These are phyloP conservation scores for Desmodus rotundus DNA, from an alignment of 2,113 vertebrate species.

Conservation along the genomic window DNA sequence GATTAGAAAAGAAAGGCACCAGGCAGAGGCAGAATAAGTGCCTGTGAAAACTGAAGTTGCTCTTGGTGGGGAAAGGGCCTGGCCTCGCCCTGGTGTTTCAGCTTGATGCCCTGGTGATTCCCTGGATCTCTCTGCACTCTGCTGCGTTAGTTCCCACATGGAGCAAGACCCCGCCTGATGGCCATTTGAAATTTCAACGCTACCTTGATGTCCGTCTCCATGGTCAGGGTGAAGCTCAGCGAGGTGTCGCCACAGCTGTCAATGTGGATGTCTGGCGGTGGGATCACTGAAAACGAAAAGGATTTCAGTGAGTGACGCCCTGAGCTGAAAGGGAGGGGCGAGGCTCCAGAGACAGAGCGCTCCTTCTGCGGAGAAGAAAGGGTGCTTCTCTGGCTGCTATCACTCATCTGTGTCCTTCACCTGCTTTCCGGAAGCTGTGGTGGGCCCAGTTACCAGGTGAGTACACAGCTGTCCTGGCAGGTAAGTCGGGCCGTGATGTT, in stretches of 20 bases:
- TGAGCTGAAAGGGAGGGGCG: not conserved
- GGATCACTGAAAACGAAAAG: constrained; percentile 83
- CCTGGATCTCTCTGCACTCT: not conserved
- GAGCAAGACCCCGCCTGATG: not conserved
- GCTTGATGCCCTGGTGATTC: no score
- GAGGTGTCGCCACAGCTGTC: constrained; percentile 83
- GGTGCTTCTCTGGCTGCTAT: not conserved
- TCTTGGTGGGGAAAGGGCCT: not conserved
- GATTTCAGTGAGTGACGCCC: not conserved
- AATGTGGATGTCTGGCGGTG: constrained; percentile 87
- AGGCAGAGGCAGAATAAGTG: constrained; percentile 54
- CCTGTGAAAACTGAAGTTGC: not conserved
- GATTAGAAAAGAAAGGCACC: constrained; percentile 37
- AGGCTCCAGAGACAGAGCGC: not conserved
- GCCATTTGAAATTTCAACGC: not conserved
- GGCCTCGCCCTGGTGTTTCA: not conserved
- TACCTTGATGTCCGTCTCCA: constrained; percentile 87
- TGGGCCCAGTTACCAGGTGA: not conserved
- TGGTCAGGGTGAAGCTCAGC: constrained; percentile 87
- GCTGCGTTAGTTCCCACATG: accelerated
- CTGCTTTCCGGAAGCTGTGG: not conserved
- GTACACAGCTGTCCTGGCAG: not conserved
- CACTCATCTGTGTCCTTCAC: not conserved
- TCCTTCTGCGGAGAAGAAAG: not conserved
- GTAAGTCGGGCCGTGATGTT: not conserved